A percentile compares a stretch with the other conserved stretches of the same genome.
phyloP scores from a whole-genome alignment of 2,113 vertebrate genomes.

The Eonycteris spelaea region DNA sequence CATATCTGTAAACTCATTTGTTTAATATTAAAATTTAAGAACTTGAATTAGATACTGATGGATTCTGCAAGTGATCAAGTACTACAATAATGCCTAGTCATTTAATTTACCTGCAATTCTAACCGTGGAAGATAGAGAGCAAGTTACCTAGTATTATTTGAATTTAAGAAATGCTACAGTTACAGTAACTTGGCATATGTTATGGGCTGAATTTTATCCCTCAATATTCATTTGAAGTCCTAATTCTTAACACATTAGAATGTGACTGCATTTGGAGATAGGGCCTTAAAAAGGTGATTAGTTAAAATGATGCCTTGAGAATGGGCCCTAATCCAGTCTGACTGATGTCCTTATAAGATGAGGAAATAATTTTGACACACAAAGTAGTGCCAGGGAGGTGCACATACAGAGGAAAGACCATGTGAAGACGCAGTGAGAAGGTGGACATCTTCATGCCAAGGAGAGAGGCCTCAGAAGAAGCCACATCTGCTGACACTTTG shows the following conservation, averaged over 20 bases:
- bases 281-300: not conserved
- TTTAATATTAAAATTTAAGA: constrained; percentile 14
- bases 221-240: not conserved
- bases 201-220: not conserved
- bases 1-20: not conserved
- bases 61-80: not conserved
- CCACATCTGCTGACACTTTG: not conserved
- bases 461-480: not conserved
- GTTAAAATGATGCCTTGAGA: not conserved
- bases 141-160: not conserved
- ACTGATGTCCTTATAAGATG: not conserved
- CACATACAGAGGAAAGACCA: not conserved
- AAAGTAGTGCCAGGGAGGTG: accelerated
- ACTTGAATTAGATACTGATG: not conserved
- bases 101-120: not conserved
- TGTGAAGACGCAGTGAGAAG: not conserved
- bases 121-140: not conserved
- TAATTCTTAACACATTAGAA: not conserved
- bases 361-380: not conserved
- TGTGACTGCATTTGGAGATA: not conserved
- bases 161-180: not conserved
- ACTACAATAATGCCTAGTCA: not conserved
- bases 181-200: not conserved
- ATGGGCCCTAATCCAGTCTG: not conserved
- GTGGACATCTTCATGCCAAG: not conserved